Conservation (phyloP, 2,113 vertebrate genomes). For the Alosa alosa region DNA sequence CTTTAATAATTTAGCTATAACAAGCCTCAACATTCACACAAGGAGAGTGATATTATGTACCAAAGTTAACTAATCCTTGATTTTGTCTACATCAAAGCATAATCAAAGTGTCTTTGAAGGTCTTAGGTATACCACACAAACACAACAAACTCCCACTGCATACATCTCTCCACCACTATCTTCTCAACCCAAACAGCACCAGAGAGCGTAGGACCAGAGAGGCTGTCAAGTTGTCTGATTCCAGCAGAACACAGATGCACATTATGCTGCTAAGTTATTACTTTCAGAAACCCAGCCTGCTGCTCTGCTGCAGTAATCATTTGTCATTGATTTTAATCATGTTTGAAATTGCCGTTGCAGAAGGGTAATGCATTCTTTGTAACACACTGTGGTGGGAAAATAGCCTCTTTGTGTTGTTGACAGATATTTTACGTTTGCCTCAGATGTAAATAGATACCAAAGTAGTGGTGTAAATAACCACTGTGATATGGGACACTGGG, state of each 20-base stretch:
- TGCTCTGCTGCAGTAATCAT: neutral
- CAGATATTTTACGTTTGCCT: neutral
- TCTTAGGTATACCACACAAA: neutral
- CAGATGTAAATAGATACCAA: slow-evolving; percentile 5
- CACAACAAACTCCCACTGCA: neutral
- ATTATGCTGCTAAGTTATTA: neutral
- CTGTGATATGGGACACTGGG: neutral
- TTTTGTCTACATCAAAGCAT: neutral
- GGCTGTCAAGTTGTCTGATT: neutral
- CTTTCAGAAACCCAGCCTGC: neutral
- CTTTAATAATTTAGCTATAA: neutral
- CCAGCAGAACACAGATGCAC: neutral
- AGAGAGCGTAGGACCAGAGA: neutral
- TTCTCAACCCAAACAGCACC: neutral
- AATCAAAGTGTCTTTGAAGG: neutral
- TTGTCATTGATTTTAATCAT: slow-evolving; percentile 19
- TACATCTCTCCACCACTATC: neutral
- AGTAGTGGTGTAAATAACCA: neutral
- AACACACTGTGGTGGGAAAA: neutral
- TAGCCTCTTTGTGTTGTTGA: neutral
- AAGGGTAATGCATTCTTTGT: neutral
- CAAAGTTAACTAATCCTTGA: neutral
- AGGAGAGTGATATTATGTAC: neutral
- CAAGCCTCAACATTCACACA: neutral
- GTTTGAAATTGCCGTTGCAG: slow-evolving; percentile 10